A percentile compares a stretch with the other conserved stretches of the same genome.
phyloP scores from a whole-genome alignment of 2,797 vertebrate species.

The Tragelaphus oryx region DNA sequence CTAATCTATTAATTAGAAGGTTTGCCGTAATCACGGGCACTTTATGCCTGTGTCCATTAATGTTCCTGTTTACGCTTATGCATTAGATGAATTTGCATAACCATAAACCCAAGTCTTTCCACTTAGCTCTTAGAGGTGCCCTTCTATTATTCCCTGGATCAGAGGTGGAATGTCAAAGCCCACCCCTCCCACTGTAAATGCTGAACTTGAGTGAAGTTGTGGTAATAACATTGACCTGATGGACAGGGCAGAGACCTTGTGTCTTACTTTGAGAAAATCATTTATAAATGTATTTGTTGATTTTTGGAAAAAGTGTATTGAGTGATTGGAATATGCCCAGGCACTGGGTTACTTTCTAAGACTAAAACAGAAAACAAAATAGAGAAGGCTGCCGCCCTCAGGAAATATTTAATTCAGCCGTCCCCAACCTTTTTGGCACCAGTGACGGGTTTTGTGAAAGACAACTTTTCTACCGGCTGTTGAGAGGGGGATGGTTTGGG shows the following conservation, averaged over 20 bases:
- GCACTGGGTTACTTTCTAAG: neutral
- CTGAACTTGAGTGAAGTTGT: neutral
- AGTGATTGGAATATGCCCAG: neutral
- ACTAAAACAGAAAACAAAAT: neutral
- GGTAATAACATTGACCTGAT: neutral
- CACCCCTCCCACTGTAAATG: no score
- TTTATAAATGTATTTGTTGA: neutral
- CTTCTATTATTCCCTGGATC: neutral
- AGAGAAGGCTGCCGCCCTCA: neutral
- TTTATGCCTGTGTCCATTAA: neutral
- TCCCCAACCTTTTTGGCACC: neutral
- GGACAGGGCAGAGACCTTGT: neutral
- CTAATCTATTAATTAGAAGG: constrained; percentile 37
- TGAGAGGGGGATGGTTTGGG: neutral
- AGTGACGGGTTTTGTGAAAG: neutral
- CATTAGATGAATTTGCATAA: neutral
- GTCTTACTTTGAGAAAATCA: neutral
- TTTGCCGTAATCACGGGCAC: neutral
- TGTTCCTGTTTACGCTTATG: neutral
- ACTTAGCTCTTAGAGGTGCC: neutral
- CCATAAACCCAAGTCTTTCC: neutral
- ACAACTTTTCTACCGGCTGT: neutral
- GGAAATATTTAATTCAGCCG: neutral
- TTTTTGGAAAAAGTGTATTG: neutral
- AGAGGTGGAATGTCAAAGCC: neutral